These are phyloP conservation scores for Pomacea canaliculata DNA, from an alignment of 2,888 invertebrate genomes.

Conservation along the genomic window DNA sequence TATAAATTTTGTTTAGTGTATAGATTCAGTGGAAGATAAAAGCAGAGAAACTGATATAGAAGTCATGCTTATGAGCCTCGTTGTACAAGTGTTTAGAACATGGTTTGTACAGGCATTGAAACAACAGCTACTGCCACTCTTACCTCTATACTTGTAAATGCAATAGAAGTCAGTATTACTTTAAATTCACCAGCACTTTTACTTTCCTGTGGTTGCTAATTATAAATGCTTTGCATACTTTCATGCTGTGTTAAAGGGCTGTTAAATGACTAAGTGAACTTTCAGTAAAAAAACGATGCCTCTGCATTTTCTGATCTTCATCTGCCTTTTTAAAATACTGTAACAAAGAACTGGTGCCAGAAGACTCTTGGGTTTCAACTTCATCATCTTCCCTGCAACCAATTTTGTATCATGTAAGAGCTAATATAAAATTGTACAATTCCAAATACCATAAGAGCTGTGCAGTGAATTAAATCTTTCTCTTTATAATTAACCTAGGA, in stretches of 20 bases:
- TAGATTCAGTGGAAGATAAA: too few relatives aligned
- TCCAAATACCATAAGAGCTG: background rate
- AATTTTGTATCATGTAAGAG: background rate
- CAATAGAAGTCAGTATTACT: too few relatives aligned
- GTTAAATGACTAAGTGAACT: conserved; percentile 27
- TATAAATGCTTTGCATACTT: background rate
- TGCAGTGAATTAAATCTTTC: too few relatives aligned
- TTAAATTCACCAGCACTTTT: too few relatives aligned
- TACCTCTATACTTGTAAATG: too few relatives aligned
- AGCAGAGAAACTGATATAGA: too few relatives aligned
- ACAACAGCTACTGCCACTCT: too few relatives aligned
- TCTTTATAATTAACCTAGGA: too few relatives aligned
- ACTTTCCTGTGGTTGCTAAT: background rate
- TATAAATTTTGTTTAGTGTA: too few relatives aligned
- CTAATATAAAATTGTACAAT: conserved; percentile 1
- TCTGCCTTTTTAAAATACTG: conserved; percentile 52
- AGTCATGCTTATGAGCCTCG: too few relatives aligned
- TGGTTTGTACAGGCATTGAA: too few relatives aligned
- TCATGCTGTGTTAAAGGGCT: background rate
- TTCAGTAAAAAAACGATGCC: conserved; percentile 57
- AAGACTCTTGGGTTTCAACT: conserved; percentile 49
- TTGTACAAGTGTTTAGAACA: too few relatives aligned
- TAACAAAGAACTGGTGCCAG: conserved; percentile 48
- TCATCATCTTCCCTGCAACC: conserved; percentile 61
- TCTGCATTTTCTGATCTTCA: conserved; percentile 40